A percentile compares a stretch with the other conserved stretches of the same genome.
Evolutionary conservation across 2,113 vertebrate genomes (phyloP).

Genomic region (Spheniscus mendiculus): DNA sequence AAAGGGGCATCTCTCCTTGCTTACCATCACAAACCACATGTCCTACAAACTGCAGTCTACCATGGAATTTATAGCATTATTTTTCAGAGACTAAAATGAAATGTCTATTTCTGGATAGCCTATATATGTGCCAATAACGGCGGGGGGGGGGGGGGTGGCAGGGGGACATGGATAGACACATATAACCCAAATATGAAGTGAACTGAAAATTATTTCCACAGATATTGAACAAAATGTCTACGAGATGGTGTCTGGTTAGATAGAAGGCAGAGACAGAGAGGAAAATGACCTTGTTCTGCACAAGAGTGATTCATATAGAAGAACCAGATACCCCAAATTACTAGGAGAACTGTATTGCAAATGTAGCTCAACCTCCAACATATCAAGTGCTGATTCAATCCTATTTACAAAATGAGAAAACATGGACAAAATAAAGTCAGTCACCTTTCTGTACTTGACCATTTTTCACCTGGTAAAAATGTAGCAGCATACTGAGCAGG

Average conservation of each 20-base stretch:
- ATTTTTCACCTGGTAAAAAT: background rate
- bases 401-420: background rate
- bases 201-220: conserved; percentile 53
- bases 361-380: background rate
- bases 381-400: background rate
- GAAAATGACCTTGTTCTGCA: conserved; percentile 25
- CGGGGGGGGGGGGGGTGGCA: background rate
- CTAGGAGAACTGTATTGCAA: background rate
- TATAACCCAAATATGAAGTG: conserved; percentile 54
- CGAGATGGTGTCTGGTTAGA: background rate
- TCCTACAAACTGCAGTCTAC: background rate
- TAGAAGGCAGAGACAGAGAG: background rate
- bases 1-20: background rate
- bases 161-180: background rate
- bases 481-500: background rate
- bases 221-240: conserved; percentile 22
- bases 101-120: background rate
- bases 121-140: background rate
- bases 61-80: background rate
- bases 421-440: background rate
- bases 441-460: background rate
- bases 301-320: background rate
- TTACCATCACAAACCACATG: background rate
- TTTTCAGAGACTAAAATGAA: background rate
- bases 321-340: background rate